These are phyloP conservation scores for Scaptomyza reducta DNA, from an alignment of 2,888 invertebrate species.

Conservation along the genomic window DNA sequence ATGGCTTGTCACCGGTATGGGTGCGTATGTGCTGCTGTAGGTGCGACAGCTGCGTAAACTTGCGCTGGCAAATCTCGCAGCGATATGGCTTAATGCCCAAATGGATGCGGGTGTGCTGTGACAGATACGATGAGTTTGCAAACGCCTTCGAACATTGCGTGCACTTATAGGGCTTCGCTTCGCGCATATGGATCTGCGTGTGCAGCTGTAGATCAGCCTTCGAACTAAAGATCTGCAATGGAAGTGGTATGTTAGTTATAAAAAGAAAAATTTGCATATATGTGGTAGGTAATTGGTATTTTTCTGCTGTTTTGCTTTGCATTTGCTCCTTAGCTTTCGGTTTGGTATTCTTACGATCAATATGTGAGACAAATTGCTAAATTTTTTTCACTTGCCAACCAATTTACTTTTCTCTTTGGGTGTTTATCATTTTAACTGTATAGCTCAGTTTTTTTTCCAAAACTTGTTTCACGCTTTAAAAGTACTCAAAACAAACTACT, in stretches of 20 bases:
- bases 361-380: neutral
- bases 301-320: neutral
- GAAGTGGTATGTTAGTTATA: neutral
- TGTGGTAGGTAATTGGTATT: too few species aligned
- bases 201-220: constrained; percentile 99
- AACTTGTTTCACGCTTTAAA: neutral
- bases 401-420: neutral
- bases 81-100: constrained; percentile 99
- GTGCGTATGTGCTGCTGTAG: constrained; percentile 99
- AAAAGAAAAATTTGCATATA: neutral
- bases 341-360: neutral
- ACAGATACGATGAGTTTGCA: constrained; percentile 99
- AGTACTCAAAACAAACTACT: neutral
- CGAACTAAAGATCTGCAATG: constrained; percentile 96
- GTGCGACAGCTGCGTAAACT: constrained; percentile 99
- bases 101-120: constrained; percentile 99
- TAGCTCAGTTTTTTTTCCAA: neutral
- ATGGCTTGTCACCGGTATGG: constrained; percentile 99
- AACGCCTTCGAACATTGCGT: constrained; percentile 99
- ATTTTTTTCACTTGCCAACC: too few species aligned
- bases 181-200: constrained; percentile 99
- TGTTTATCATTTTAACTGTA: neutral
- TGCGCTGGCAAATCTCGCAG: constrained; percentile 98
- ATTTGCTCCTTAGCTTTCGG: too few species aligned
- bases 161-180: constrained; percentile 99